These are phyloP conservation scores for Tetramorium parvispinum DNA, from an alignment of 1,140 invertebrate species.

Conservation along the genomic window DNA sequence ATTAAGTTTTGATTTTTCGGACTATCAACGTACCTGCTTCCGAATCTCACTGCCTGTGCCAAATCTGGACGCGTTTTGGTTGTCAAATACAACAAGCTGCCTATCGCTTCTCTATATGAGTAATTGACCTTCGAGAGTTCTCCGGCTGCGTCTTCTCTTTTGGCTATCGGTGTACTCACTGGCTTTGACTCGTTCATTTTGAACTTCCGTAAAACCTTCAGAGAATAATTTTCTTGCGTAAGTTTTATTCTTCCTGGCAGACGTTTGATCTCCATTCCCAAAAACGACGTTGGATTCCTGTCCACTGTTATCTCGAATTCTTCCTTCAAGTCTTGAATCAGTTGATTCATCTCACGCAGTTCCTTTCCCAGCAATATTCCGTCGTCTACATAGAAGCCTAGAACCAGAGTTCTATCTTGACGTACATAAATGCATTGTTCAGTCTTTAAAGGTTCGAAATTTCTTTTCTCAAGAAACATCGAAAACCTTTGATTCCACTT, in stretches of 20 bases:
- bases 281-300: neutral
- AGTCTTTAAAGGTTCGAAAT: neutral
- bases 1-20: neutral
- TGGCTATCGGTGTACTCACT: neutral
- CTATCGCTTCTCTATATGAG: neutral
- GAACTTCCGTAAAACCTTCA: neutral
- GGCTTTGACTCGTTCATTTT: conserved; percentile 18
- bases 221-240: too few species aligned
- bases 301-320: neutral
- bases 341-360: neutral
- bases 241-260: too few species aligned
- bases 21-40: neutral
- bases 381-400: neutral
- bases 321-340: neutral
- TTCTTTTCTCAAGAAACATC: neutral
- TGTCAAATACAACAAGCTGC: neutral
- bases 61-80: neutral
- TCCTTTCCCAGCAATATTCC: neutral
- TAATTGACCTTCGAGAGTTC: neutral
- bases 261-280: too few species aligned
- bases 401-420: neutral
- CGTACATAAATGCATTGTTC: neutral
- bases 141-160: neutral
- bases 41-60: neutral
- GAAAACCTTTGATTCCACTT: neutral